Percentiles rank a stretch among this genome's conserved stretches.
Evolutionary conservation across 2,113 vertebrate genomes (phyloP).

Genomic region (Melanocharis versteri): DNA sequence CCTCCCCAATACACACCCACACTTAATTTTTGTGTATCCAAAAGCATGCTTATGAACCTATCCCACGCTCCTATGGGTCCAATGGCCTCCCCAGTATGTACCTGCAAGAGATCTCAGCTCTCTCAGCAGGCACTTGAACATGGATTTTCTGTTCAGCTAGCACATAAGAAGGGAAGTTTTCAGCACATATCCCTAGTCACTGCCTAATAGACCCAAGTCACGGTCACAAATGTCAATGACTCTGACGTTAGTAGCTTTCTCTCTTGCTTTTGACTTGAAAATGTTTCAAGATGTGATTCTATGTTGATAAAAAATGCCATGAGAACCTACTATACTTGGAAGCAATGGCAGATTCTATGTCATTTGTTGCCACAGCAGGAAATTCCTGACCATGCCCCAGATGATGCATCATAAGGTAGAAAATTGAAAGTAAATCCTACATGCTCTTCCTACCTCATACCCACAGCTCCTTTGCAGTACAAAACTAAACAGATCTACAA

Average conservation of each 20-base stretch:
- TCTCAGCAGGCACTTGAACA: background rate
- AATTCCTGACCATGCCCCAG: background rate
- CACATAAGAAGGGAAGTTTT: background rate
- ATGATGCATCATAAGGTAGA: background rate
- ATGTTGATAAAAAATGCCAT: background rate
- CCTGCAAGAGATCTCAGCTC: background rate
- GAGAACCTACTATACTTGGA: background rate
- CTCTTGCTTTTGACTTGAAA: background rate
- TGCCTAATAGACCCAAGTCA: background rate
- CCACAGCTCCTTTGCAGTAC: background rate
- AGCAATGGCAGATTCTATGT: background rate
- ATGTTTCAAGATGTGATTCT: background rate
- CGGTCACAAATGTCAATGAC: background rate
- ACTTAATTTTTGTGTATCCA: background rate
- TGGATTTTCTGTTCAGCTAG: background rate
- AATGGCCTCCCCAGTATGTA: background rate
- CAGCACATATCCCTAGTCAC: background rate
- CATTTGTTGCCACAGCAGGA: background rate
- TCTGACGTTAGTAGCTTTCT: background rate
- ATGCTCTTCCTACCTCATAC: background rate
- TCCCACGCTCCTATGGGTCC: background rate
- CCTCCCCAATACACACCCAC: accelerated
- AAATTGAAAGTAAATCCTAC: background rate
- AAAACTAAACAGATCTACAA: background rate
- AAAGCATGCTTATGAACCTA: background rate